phyloP scores from a whole-genome alignment of 2,888 invertebrate genomes.

The Epinotia brunnichana region DNA sequence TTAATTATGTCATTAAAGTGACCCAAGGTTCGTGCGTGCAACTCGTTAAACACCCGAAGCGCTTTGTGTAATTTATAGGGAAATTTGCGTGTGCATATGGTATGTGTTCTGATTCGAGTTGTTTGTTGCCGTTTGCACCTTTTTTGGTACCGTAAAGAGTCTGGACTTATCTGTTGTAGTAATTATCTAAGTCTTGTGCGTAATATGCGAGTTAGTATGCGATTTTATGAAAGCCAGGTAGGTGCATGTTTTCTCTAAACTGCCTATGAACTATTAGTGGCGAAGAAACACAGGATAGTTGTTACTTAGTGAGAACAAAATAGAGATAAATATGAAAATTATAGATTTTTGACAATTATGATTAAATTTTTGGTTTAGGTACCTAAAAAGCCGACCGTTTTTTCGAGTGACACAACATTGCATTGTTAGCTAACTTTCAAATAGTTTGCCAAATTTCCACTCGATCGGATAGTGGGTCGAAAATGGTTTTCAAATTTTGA shows the following conservation, averaged over 20 bases:
- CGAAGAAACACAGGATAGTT: background rate
- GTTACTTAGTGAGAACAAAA: background rate
- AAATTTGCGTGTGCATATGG: background rate
- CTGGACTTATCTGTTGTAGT: background rate
- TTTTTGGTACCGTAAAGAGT: background rate
- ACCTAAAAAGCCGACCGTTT: too few relatives aligned
- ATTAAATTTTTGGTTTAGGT: too few relatives aligned
- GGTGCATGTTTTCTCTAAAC: background rate
- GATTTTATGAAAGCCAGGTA: background rate
- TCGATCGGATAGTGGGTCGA: too few relatives aligned
- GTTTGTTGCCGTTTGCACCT: background rate
- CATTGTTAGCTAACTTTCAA: too few relatives aligned
- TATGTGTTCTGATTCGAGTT: background rate
- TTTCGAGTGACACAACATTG: too few relatives aligned
- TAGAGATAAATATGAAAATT: background rate
- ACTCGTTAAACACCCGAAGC: slow-evolving; percentile 71
- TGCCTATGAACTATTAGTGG: background rate
- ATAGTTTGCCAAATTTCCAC: too few relatives aligned
- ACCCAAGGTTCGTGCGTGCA: slow-evolving; percentile 69
- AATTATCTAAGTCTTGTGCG: background rate
- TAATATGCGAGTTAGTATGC: background rate
- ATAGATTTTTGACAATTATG: background rate
- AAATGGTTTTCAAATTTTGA: too few relatives aligned
- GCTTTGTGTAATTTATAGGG: slow-evolving; percentile 71
- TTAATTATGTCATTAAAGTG: slow-evolving; percentile 77